A percentile compares a stretch with the other conserved stretches of the same genome.
phyloP scores from a whole-genome alignment of 2,888 invertebrate species.

The Drosophila quinaria region DNA sequence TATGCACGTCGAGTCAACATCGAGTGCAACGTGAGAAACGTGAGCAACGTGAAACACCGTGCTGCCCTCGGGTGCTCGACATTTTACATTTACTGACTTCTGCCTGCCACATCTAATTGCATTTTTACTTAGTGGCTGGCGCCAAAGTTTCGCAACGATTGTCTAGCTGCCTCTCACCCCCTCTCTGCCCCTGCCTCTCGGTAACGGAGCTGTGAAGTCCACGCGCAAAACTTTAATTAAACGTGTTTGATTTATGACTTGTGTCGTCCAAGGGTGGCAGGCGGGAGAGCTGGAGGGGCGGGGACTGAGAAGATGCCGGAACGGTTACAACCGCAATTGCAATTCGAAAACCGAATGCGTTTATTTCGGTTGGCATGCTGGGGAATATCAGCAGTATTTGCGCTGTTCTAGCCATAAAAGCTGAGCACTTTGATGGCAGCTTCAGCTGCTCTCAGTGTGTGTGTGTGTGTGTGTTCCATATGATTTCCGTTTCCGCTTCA shows the following conservation, averaged over 20 bases:
- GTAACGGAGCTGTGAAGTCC: not conserved
- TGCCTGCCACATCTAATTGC: conserved; percentile 69
- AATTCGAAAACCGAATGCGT: conserved; percentile 59
- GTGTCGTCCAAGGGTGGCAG: conserved; percentile 1
- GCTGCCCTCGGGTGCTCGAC: conserved; percentile 14
- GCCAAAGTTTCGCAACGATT: conserved; percentile 56
- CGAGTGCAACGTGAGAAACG: conserved; percentile 55
- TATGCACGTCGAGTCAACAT: conserved; percentile 58
- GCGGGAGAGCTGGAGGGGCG: not conserved
- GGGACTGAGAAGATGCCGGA: not conserved
- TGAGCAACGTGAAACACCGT: conserved; percentile 30
- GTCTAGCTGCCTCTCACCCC: conserved; percentile 15
- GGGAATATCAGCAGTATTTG: conserved; percentile 4
- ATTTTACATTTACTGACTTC: conserved; percentile 53
- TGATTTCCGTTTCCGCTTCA: conserved; percentile 40
- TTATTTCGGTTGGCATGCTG: conserved; percentile 44
- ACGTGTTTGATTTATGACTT: conserved; percentile 78
- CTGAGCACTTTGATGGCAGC: conserved; percentile 54
- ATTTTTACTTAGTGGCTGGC: conserved; percentile 70
- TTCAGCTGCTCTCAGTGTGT: conserved; percentile 18
- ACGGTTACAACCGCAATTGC: conserved; percentile 60
- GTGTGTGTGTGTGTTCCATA: conserved; percentile 33
- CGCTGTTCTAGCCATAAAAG: conserved; percentile 42
- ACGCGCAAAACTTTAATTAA: conserved; percentile 75
- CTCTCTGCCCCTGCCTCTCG: conserved; percentile 7